Evolutionary conservation across 2,888 invertebrate species (phyloP).

Genomic region (Xanthostigma xanthostigma): DNA sequence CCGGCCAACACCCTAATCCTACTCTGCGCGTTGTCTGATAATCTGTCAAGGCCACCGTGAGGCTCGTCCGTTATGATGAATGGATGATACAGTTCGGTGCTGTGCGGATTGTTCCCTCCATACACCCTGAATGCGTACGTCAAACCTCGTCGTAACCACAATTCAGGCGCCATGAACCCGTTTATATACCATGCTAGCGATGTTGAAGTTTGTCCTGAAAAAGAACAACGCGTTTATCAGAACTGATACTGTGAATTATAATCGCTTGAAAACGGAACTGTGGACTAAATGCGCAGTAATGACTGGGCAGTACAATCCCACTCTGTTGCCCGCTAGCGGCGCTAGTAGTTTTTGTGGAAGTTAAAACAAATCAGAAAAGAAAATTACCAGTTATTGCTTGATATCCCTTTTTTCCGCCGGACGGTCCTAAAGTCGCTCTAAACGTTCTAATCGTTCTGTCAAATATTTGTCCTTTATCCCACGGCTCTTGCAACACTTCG

Average conservation of each 20-base stretch:
- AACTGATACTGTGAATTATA: no score
- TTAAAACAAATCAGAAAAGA: background rate
- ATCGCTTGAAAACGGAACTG: no score
- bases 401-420: constrained; percentile 67
- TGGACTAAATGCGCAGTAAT: no score
- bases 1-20: constrained; percentile 64
- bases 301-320: no score
- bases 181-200: constrained; percentile 86
- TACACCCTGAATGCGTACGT: constrained; percentile 67
- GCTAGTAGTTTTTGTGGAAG: no score
- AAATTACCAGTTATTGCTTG: constrained; percentile 48
- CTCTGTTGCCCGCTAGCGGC: no score
- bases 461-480: constrained; percentile 49
- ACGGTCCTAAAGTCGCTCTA: constrained; percentile 67
- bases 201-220: constrained; percentile 46
- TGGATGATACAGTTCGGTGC: constrained; percentile 74
- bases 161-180: constrained; percentile 72
- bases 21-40: constrained; percentile 53
- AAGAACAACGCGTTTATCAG: background rate
- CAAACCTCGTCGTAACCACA: constrained; percentile 72
- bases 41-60: constrained; percentile 64
- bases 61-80: constrained; percentile 76
- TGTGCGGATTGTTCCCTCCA: constrained; percentile 83
- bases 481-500: constrained; percentile 28
- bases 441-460: constrained; percentile 62